These are phyloP conservation scores for Helicoverpa armigera DNA, from an alignment of 1,140 invertebrate genomes.

Conservation along the genomic window DNA sequence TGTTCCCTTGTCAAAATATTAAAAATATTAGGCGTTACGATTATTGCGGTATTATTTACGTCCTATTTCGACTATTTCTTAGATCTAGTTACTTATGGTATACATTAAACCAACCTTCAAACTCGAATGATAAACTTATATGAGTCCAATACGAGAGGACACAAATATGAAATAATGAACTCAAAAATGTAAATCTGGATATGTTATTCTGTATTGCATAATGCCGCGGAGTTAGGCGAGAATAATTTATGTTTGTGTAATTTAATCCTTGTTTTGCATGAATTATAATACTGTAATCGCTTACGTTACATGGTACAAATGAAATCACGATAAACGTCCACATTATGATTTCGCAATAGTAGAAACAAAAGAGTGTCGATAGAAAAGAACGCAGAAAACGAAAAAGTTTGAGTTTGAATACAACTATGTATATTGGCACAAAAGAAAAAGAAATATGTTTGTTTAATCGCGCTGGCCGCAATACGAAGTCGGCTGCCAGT, in stretches of 20 bases:
- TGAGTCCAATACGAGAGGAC: no score
- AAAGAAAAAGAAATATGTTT: constrained; percentile 14
- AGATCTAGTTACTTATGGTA: no score
- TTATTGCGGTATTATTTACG: not conserved
- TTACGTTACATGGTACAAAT: not conserved
- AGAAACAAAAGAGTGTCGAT: no score
- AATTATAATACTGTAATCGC: not conserved
- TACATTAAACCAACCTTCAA: no score
- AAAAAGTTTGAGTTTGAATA: not conserved
- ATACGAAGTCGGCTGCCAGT: constrained; percentile 17
- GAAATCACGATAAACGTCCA: not conserved
- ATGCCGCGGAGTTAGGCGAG: not conserved
- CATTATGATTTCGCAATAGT: not conserved
- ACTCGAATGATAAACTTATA: no score
- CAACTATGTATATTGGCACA: not conserved
- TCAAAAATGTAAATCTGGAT: not conserved
- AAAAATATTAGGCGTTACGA: constrained; percentile 5
- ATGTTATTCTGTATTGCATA: not conserved
- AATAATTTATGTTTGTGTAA: constrained; percentile 2
- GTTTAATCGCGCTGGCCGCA: constrained; percentile 40
- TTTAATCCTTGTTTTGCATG: not conserved
- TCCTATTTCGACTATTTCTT: no score
- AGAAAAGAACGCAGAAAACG: not conserved
- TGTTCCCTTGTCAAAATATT: constrained; percentile 30
- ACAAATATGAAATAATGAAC: not conserved